Percentiles rank a stretch among this genome's conserved stretches.
These are phyloP conservation scores for Florisuga fusca DNA, from an alignment of 2,797 vertebrate species.

Conservation along the genomic window DNA sequence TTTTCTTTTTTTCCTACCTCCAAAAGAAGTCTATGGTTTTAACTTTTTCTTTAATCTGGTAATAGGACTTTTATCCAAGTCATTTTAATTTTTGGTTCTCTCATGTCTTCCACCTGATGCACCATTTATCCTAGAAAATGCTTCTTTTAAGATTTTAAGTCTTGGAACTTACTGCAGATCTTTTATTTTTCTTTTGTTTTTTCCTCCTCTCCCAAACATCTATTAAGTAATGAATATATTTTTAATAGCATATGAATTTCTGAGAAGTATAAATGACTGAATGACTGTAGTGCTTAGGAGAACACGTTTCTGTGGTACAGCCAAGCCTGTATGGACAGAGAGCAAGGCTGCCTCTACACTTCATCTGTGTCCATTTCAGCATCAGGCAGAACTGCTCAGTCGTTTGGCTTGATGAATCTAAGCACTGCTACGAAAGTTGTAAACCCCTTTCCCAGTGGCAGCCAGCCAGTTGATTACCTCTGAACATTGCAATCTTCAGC, in stretches of 20 bases:
- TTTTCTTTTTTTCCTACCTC: not conserved
- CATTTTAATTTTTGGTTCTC: not conserved
- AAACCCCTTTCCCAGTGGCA: not conserved
- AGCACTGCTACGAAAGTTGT: not conserved
- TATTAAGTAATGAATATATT: not conserved
- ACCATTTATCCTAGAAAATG: not conserved
- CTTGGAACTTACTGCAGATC: not conserved
- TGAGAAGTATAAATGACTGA: not conserved
- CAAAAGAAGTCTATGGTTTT: not conserved
- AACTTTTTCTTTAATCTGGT: not conserved
- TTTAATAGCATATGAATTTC: not conserved
- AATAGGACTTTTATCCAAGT: not conserved
- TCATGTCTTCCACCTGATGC: not conserved
- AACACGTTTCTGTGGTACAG: not conserved
- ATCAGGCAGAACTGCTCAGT: not conserved
- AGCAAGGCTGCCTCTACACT: not conserved
- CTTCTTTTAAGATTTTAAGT: not conserved
- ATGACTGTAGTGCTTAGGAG: not conserved
- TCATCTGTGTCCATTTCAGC: not conserved
- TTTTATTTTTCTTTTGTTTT: not conserved
- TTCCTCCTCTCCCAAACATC: not conserved
- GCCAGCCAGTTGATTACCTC: not conserved
- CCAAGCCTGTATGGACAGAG: not conserved
- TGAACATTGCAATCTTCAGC: not conserved
- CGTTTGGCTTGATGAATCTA: not conserved